Evolutionary conservation across 2,888 invertebrate genomes (phyloP).

Genomic region (Drosophila lutescens): DNA sequence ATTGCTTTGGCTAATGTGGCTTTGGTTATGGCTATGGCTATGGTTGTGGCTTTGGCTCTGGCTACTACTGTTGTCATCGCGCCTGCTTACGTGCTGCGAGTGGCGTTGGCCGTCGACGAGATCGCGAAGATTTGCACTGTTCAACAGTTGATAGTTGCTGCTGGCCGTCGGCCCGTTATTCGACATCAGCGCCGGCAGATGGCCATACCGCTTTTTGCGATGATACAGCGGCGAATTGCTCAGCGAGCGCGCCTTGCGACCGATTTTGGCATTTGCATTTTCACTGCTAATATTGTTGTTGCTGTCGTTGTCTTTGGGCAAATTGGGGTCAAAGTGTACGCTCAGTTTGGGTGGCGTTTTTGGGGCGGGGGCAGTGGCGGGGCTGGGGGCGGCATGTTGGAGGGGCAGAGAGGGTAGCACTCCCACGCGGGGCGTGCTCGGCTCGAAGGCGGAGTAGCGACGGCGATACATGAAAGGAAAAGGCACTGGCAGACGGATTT

Average conservation of each 20-base stretch:
- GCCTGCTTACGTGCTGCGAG: conserved; percentile 80
- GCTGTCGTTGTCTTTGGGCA: conserved; percentile 61
- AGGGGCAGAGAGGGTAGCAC: conserved; percentile 65
- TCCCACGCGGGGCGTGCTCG: conserved; percentile 78
- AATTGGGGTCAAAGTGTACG: conserved; percentile 74
- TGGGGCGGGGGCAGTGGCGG: conserved; percentile 25
- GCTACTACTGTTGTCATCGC: conserved; percentile 55
- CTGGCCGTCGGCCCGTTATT: conserved; percentile 60
- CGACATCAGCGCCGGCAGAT: conserved; percentile 72
- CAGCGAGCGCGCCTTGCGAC: conserved; percentile 81
- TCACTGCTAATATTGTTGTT: conserved; percentile 44
- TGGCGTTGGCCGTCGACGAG: conserved; percentile 69
- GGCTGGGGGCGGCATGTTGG: conserved; percentile 27
- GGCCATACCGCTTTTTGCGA: conserved; percentile 77
- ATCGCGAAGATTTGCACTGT: conserved; percentile 66
- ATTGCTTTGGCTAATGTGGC: conserved; percentile 28
- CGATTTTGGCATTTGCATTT: conserved; percentile 49
- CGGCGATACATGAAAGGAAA: conserved; percentile 80
- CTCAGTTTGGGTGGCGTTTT: conserved; percentile 55
- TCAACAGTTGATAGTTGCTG: conserved; percentile 69
- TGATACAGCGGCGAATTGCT: conserved; percentile 82
- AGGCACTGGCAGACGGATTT: conserved; percentile 34
- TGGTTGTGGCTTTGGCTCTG: conserved; percentile 4
- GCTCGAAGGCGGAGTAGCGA: conserved; percentile 83
- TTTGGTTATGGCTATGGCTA: not conserved